These are phyloP conservation scores for Rhaphigaster nebulosa DNA, from an alignment of 2,888 invertebrate genomes.

Conservation along the genomic window DNA sequence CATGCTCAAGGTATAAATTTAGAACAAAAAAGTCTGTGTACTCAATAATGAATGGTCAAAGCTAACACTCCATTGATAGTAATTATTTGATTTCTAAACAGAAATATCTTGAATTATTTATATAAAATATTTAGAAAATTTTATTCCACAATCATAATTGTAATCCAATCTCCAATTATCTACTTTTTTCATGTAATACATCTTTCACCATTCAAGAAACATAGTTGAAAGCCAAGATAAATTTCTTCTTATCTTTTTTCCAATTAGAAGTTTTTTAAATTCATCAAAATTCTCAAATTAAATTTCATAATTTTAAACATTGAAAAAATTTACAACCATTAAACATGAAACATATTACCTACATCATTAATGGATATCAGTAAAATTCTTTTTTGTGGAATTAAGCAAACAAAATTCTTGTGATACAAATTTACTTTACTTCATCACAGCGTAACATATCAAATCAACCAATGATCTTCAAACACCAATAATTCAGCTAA, in stretches of 20 bases:
- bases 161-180: neutral
- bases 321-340: neutral
- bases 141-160: neutral
- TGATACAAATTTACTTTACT: constrained; percentile 3
- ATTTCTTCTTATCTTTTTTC: neutral
- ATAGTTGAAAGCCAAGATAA: neutral
- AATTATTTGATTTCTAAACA: neutral
- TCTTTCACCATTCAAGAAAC: neutral
- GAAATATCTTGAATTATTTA: neutral
- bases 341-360: constrained; percentile 5
- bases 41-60: neutral
- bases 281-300: neutral
- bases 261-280: neutral
- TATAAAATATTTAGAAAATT: neutral
- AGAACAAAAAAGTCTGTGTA: neutral
- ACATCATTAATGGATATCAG: neutral
- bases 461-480: neutral
- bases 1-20: neutral
- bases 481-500: neutral
- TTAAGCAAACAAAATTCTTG: neutral
- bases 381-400: neutral
- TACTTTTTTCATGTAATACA: neutral
- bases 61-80: neutral
- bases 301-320: neutral
- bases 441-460: neutral